Percentiles rank a stretch among this genome's conserved stretches.
Evolutionary conservation across 2,888 invertebrate genomes (phyloP).

Genomic region (Drosophila longiperda): DNA sequence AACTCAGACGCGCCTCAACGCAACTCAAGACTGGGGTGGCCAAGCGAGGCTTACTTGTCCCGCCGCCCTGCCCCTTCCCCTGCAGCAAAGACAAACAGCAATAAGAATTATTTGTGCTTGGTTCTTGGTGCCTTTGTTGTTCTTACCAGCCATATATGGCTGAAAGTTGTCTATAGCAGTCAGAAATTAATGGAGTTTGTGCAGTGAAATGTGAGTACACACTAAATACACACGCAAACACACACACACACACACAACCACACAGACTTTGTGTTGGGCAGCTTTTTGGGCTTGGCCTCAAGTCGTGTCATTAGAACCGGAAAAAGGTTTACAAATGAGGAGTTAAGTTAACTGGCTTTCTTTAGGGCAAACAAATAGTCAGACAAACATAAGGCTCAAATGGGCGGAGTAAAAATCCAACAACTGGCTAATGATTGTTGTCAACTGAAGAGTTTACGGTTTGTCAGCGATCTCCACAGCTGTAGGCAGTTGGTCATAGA

Average conservation of each 20-base stretch:
- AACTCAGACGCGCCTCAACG: conserved; percentile 13
- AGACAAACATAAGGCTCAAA: conserved; percentile 12
- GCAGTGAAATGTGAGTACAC: conserved; percentile 54
- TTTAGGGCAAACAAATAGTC: conserved; percentile 41
- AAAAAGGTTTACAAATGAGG: conserved; percentile 60
- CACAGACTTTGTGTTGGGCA: conserved; percentile 13
- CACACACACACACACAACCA: background rate
- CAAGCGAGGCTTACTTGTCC: background rate
- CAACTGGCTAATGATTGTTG: conserved; percentile 54
- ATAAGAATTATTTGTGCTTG: conserved; percentile 54
- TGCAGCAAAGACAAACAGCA: conserved; percentile 53
- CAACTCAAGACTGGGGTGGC: conserved; percentile 21
- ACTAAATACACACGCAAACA: conserved; percentile 1
- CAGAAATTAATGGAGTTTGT: conserved; percentile 63
- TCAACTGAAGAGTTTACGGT: conserved; percentile 23
- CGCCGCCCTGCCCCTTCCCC: background rate
- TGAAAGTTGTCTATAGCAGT: conserved; percentile 50
- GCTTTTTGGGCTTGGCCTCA: conserved; percentile 54
- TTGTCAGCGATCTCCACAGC: conserved; percentile 24
- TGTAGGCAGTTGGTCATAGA: conserved; percentile 5
- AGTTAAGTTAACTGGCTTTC: conserved; percentile 63
- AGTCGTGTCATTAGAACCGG: conserved; percentile 65
- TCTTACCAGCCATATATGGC: conserved; percentile 51
- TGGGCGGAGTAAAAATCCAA: conserved; percentile 42
- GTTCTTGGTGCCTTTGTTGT: conserved; percentile 55